Base-by-base conservation (phyloP, 2,113 vertebrate species). In the Corythoichthys intestinalis region DNA sequence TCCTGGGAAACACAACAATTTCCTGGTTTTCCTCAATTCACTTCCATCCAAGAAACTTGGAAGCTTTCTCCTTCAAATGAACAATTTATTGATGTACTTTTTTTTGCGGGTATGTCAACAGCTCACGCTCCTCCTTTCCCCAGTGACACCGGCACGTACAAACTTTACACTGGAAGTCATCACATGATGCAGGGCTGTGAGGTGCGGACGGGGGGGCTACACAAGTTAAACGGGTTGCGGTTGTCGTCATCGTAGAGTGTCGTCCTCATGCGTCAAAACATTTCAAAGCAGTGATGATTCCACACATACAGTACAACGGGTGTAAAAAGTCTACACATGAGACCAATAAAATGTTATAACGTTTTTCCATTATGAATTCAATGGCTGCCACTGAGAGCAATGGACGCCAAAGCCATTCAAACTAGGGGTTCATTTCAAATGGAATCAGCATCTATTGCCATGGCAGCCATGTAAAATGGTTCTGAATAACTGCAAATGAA, bases 121-220 rank as follows among this genome's bases (percentile, higher is more conserved):
- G 94, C 94, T 94, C 90, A 92, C 92, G 95, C 92, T 91, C 94
- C 66, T 94, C 93, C 94, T 94, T 93, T 94, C 94, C 93, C 84
- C 84, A 94, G 94, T 95, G 95, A 96, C 95, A 96, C 95, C 93
- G 96, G 83, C 94, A 93, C 94, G 95, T 96, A 96, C 93, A 96
- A 94, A 95, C 90, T 96, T 94, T 93, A 96, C 98, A 97, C 94
- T 96, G 34, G 94, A 94, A 91, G 95, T 95, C 94, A 96, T 94
- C 94, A 95, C 94, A 96, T 39, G 95, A 93, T 93, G 96, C 94
- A 94, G 95, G 93, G 94, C 56, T 58, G 54, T 20, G 34, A 5
- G 4, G 12, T 11, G 4, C 15, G 7, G 52, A 17, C 14, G 3
- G 2, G 46, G 34, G 94, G 96, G 94, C 94, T 94, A 96, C 94